Evolutionary conservation across 2,888 invertebrate genomes (phyloP), one percentile per base, ranked within the genome.

Genomic region (Agrotis ipsilon): DNA sequence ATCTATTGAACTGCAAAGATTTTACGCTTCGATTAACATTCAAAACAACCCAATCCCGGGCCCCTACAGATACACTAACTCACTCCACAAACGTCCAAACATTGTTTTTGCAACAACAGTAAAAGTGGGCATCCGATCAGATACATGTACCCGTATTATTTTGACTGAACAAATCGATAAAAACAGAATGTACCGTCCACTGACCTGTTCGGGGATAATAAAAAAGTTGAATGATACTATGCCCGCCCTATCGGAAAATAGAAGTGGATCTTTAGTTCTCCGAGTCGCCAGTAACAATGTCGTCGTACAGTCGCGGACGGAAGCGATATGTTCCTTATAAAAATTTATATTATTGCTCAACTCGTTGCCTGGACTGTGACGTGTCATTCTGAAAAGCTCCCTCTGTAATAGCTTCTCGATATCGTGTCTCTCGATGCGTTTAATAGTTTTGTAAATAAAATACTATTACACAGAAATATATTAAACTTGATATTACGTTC

Each of bases 171-270:
- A 84, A 78, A 86, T 86, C 86, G 86, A 86, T 86, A 86, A 79
- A 78, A 84, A 66, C 78, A 82, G 79, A 80, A 80, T 83, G 85
- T 85, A 87, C 83, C 80, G 86, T 89, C 88, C 90, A 86, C 84
- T 92, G 93, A 92, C 93, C 94, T 92, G 92, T 89, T 89, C 89
- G 84, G 87, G 93, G 93, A 94, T 95, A 94, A 94, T 95, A 95
- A 94, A 94, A 94, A 95, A 95, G 92, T 95, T 95, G 92, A 93
- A 94, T 93, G 94, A 93, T 93, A 93, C 93, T 91, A 90, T 91
- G 91, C 89, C 90, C 93, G 91, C 86, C 92, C 94, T 95, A 94
- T 94, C 93, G 95, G 94, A 94, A 94, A 94, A 94, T 92, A 92
- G 88, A 89, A 94, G 94, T 90, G 92, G 93, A 90, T 92, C 92